Base-by-base conservation (phyloP, 2,888 invertebrate species). In the Mesorhabditis spiculigera region DNA sequence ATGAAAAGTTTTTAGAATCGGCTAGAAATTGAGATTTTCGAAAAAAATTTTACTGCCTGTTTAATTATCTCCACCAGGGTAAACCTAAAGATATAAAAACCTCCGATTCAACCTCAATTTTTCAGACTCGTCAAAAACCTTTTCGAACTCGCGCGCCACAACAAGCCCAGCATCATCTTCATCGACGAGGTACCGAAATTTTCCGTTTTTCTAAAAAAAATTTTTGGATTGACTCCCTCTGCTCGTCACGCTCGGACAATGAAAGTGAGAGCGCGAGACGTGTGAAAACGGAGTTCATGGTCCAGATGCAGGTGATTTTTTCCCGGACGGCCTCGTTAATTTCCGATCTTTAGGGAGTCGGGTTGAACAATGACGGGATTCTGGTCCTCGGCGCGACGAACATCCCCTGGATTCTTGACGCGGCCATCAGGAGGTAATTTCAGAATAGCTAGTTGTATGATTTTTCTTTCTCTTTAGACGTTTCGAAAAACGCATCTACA, bases 401-500 rank as follows among this genome's bases (percentile, higher is more conserved):
- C 89, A 97, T 97, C 69, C 90, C 90, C 0, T 90, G 98, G 98
- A 93, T 94, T 1, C 89, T 80, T 13, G 80, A 80, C 70, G 72
- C 78, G 0, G 80, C 80, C 65, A 80, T 80, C 68, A 63, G 80
- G 67, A 78, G 79, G 79, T 77, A 43, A 5, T 62, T 44, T 41
- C 8, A 50, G 8, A 13, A n/a, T 10, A 10, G n/a, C 13, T 41
- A 16, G 41, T 10, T 63, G 10, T 63, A 41, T 10, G 1, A 41
- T 16, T 41, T n/a, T 63, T 3, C 3, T 50, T 50, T 50, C 1
- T 44, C 68, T 69, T 3, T 72, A 78, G 78, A 76, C 87, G 88
- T 88, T 97, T 98, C 89, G 96, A 99, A 87, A 98, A 98, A 87
- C 91, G 98, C 86, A 98, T 98, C 86, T 97, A 96, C 88, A 98